Evolutionary conservation across 2,888 invertebrate genomes (phyloP).

Genomic region (Dynastes tityus): DNA sequence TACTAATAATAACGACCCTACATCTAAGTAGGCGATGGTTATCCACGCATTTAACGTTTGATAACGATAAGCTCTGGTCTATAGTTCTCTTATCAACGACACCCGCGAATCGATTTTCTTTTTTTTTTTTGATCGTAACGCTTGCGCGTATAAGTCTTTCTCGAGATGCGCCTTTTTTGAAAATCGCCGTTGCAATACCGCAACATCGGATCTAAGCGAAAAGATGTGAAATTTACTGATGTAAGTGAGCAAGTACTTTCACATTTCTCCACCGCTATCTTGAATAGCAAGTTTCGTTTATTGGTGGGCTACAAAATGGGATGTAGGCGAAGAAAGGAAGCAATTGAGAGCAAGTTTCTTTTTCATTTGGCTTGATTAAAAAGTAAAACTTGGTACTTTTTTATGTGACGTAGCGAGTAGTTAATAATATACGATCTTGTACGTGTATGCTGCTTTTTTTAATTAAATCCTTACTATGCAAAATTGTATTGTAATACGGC

Average conservation of each 20-base stretch:
- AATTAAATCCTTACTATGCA: too few species aligned
- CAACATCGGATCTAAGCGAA: not conserved
- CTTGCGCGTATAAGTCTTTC: conserved; percentile 56
- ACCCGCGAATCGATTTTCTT: conserved; percentile 12
- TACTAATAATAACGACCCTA: not conserved
- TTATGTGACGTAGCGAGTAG: too few species aligned
- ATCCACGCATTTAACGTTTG: conserved; percentile 1
- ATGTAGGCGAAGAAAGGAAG: not conserved
- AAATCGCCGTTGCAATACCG: not conserved
- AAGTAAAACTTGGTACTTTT: not conserved
- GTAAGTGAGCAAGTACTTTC: conserved; percentile 35
- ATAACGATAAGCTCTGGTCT: conserved; percentile 2
- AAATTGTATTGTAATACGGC: too few species aligned
- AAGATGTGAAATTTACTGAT: conserved; percentile 45
- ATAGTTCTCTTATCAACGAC: conserved; percentile 13
- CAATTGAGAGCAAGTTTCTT: not conserved
- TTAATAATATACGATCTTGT: too few species aligned
- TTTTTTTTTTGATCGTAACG: conserved; percentile 47
- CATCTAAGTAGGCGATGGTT: not conserved
- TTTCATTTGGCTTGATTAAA: not conserved
- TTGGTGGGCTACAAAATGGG: not conserved
- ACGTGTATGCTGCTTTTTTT: too few species aligned
- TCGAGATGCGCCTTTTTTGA: conserved; percentile 42
- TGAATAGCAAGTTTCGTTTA: conserved; percentile 46
- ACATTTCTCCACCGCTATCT: conserved; percentile 37